Percentiles rank a stretch among this genome's conserved stretches.
Conservation (phyloP, 2,888 invertebrate genomes). For the Trypoxylon attenuatum region DNA sequence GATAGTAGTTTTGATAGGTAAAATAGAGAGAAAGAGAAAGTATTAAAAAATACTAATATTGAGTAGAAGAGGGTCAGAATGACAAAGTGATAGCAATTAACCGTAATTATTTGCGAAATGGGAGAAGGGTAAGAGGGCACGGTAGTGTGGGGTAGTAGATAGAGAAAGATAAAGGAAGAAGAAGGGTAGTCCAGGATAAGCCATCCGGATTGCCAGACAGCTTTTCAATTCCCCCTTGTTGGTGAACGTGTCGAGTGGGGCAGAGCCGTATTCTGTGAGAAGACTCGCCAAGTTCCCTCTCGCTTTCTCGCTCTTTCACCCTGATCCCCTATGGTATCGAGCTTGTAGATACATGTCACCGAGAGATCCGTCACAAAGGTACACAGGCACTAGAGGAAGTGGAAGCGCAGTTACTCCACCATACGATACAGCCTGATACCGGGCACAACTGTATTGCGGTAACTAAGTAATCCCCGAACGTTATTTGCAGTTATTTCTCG, state of each 20-base stretch:
- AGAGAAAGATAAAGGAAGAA: conserved; percentile 16
- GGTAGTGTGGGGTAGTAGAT: conserved; percentile 1
- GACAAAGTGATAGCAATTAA: conserved; percentile 26
- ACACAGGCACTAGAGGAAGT: conserved; percentile 30
- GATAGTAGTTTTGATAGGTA: not conserved
- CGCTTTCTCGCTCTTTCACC: conserved; percentile 23
- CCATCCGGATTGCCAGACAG: conserved; percentile 71
- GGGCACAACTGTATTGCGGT: conserved; percentile 67
- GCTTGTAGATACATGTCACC: conserved; percentile 32
- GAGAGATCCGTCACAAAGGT: conserved; percentile 42
- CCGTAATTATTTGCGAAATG: conserved; percentile 32
- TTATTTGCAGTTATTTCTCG: conserved; percentile 74
- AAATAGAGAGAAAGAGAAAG: too few species aligned
- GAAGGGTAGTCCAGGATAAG: conserved; percentile 63
- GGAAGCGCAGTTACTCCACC: conserved; percentile 49
- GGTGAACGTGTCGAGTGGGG: conserved; percentile 70
- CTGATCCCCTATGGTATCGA: conserved; percentile 29
- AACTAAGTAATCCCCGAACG: conserved; percentile 73
- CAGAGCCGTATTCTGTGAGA: conserved; percentile 52
- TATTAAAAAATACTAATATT: not conserved
- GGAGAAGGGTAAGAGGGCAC: conserved; percentile 3
- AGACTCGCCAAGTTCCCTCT: conserved; percentile 32
- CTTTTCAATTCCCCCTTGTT: conserved; percentile 73
- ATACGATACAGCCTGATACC: conserved; percentile 20
- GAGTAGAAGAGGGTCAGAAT: not conserved